These are phyloP conservation scores for Cryptophagus acutangulus DNA, from an alignment of 2,888 invertebrate genomes.

Conservation along the genomic window DNA sequence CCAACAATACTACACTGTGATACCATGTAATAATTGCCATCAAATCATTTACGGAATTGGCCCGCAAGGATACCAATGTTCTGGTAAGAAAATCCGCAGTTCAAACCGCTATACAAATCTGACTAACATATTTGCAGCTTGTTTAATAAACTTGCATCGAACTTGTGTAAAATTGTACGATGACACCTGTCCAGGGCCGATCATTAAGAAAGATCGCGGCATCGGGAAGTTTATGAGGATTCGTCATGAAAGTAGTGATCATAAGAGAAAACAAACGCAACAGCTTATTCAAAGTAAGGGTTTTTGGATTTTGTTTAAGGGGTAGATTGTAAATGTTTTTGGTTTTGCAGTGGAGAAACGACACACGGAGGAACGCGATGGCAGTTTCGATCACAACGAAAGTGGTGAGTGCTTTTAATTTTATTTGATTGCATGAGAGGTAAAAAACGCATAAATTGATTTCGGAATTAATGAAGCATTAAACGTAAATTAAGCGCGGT, in stretches of 20 bases:
- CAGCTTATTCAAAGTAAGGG: constrained; percentile 49
- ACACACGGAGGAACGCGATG: constrained; percentile 42
- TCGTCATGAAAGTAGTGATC: constrained; percentile 42
- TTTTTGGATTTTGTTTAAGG: background rate
- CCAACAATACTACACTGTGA: constrained; percentile 83
- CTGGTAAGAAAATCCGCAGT: no score
- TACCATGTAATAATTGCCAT: constrained; percentile 91
- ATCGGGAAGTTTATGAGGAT: constrained; percentile 42
- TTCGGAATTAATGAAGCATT: no score
- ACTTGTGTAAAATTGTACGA: constrained; percentile 46
- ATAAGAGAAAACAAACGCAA: constrained; percentile 46
- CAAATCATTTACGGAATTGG: constrained; percentile 91
- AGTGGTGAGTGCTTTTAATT: constrained; percentile 40
- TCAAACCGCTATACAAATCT: no score
- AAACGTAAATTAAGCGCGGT: no score
- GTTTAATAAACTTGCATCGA: constrained; percentile 46
- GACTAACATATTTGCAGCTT: constrained; percentile 43
- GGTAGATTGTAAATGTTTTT: background rate
- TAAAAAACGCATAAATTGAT: no score
- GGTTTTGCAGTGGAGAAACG: constrained; percentile 40
- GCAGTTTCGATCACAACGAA: constrained; percentile 35
- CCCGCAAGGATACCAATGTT: constrained; percentile 94
- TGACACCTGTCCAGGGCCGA: constrained; percentile 47
- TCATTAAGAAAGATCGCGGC: constrained; percentile 43
- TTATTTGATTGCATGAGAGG: no score